A percentile compares a stretch with the other conserved stretches of the same genome.
Evolutionary conservation across 1,140 invertebrate genomes (phyloP).

Genomic region (Monochamus saltuarius): DNA sequence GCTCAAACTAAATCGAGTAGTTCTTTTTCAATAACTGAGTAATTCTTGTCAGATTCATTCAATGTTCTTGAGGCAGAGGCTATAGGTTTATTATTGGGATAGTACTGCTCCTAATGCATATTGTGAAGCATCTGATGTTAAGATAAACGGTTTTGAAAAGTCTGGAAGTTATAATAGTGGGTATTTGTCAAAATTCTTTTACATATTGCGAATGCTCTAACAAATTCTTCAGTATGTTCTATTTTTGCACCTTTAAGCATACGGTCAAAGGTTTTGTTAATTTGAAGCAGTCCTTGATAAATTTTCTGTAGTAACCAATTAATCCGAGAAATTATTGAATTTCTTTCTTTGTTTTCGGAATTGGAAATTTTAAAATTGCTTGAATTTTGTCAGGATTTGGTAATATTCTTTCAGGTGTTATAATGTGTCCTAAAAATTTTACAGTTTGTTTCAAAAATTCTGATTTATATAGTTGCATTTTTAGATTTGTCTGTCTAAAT

Average conservation of each 20-base stretch:
- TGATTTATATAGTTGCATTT: constrained; percentile 55
- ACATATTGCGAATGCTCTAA: too few relatives aligned
- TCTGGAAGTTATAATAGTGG: constrained; percentile 47
- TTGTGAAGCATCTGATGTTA: constrained; percentile 21
- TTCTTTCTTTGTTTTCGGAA: constrained; percentile 43
- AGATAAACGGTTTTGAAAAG: constrained; percentile 30
- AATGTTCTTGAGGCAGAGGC: constrained; percentile 21
- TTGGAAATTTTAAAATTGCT: constrained; percentile 38
- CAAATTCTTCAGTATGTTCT: too few relatives aligned
- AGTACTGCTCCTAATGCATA: constrained; percentile 38
- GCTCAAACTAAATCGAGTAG: constrained; percentile 34
- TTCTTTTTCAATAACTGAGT: constrained; percentile 22
- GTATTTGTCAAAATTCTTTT: too few relatives aligned
- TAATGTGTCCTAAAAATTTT: constrained; percentile 52
- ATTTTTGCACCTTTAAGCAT: too few relatives aligned
- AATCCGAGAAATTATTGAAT: constrained; percentile 48
- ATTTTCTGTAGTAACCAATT: constrained; percentile 43
- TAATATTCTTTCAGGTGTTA: constrained; percentile 49
- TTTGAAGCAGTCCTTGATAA: constrained; percentile 40
- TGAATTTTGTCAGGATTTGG: constrained; percentile 50
- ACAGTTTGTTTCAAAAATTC: constrained; percentile 52
- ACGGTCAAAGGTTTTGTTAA: too few relatives aligned
- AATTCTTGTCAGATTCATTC: constrained; percentile 19
- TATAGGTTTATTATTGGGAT: constrained; percentile 17
- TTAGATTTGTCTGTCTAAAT: constrained; percentile 48